Conservation (phyloP, 2,888 invertebrate genomes). For the Clitarchus hookeri region DNA sequence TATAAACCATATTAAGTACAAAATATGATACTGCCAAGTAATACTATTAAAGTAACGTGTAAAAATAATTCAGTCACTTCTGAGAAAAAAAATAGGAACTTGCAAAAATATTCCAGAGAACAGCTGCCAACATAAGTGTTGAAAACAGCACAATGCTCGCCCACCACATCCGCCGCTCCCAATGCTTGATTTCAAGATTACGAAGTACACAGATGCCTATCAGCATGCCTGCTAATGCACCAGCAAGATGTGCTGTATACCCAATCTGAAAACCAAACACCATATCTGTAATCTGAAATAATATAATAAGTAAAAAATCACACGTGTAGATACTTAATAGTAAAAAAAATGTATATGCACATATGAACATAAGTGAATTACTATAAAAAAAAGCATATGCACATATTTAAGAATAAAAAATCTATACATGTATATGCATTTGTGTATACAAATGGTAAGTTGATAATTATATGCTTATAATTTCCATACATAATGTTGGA, state of each 20-base stretch:
- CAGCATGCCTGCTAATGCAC: constrained; percentile 83
- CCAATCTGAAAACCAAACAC: constrained; percentile 35
- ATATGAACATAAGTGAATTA: no score
- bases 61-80: not conserved
- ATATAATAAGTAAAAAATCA: not conserved
- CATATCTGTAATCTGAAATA: not conserved
- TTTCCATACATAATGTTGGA: no score
- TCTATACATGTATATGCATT: no score
- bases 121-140: constrained; percentile 71
- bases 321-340: no score
- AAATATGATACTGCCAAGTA: not conserved
- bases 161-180: constrained; percentile 85
- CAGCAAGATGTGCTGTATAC: constrained; percentile 92
- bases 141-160: constrained; percentile 72
- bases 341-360: no score
- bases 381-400: no score
- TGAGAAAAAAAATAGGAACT: constrained; percentile 26
- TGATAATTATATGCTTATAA: no score
- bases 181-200: constrained; percentile 76
- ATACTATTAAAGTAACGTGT: not conserved
- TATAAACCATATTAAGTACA: not conserved
- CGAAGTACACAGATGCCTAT: constrained; percentile 84
- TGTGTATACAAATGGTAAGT: no score
- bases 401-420: no score
- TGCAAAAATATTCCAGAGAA: constrained; percentile 65